Evolutionary conservation across 2,113 vertebrate genomes (phyloP), one percentile per base, ranked within the genome.

Genomic region (Colossoma macropomum): DNA sequence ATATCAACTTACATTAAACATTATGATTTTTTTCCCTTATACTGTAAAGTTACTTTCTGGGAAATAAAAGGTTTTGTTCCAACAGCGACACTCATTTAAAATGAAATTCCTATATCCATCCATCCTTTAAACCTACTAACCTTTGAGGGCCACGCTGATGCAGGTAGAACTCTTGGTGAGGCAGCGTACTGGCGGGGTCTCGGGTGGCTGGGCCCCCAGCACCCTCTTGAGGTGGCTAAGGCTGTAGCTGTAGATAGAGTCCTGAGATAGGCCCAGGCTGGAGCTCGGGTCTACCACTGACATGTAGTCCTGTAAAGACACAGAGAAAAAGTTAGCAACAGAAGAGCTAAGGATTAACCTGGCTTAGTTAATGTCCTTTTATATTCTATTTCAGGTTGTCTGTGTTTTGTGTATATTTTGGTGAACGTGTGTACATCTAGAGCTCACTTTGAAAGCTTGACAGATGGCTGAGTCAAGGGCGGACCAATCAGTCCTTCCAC

Each of bases 221-320:
- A 97, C 90, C n/a, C 98, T 95, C 83, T 95, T 97, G 82, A 96
- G 94, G 56, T 98, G 97, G 81, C 96, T 97, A 84, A 99, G 93
- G 72, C 95, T 98, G 85, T 99, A 99, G 85, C 97, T 96, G 0
- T 96, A 96, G 88, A 99, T 95, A 0, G 97, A 99, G 90, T 99
- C 98, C 0, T 94, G 94, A 79, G 96, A 97, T 73, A 99, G 94
- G 1, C 96, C 97, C 83, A 99, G 90, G 0, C 96, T 98, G 52
- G 96, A 96, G 0, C 95, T 95, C 17, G 97, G 97, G 88, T 99
- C 97, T 92, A 99, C 96, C 90, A 97, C 96, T 56, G 95, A 94
- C 62, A 99, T 90, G 77, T 99, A 98, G 84, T 99, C 97, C 98
- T 99, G 0, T 27, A 27, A 4, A 27, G 25, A 25, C 69, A 79